Percentiles rank a stretch among this genome's conserved stretches.
Evolutionary conservation across 2,797 vertebrate genomes (phyloP).

Genomic region (Masticophis lateralis): DNA sequence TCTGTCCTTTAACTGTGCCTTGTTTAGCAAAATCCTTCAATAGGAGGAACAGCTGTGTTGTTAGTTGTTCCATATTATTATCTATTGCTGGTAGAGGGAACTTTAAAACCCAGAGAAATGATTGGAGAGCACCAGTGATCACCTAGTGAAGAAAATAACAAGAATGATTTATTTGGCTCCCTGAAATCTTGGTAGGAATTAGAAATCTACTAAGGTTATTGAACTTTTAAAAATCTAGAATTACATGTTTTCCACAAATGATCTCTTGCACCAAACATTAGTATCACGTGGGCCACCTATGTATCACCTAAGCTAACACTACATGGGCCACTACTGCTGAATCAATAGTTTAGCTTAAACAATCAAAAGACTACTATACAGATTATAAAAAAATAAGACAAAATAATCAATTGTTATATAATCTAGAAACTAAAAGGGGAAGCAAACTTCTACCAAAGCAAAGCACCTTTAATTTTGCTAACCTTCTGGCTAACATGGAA

Average conservation of each 20-base stretch:
- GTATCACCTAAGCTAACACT: neutral
- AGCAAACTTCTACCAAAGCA: neutral
- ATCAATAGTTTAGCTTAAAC: neutral
- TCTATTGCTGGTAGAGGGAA: constrained; percentile 86
- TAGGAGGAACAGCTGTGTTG: constrained; percentile 88
- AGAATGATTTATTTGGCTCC: neutral
- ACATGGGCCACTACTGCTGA: neutral
- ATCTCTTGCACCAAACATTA: neutral
- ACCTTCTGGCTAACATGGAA: too few relatives aligned
- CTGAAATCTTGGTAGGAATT: neutral
- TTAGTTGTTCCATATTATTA: constrained; percentile 74
- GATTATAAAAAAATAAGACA: neutral
- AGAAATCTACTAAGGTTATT: neutral
- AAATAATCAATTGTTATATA: neutral
- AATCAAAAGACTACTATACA: neutral
- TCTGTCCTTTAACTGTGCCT: constrained; percentile 88
- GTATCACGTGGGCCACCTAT: neutral
- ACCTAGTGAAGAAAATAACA: constrained; percentile 75
- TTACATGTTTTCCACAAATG: neutral
- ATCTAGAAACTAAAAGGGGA: neutral
- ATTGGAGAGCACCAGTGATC: constrained; percentile 87
- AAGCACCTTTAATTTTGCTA: neutral
- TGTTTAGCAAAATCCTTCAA: constrained; percentile 94
- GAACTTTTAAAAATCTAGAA: neutral
- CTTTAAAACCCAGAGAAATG: constrained; percentile 85